A percentile compares a stretch with the other conserved stretches of the same genome.
Conservation (phyloP, 1,140 invertebrate genomes). For the Phocides pigmalion region DNA sequence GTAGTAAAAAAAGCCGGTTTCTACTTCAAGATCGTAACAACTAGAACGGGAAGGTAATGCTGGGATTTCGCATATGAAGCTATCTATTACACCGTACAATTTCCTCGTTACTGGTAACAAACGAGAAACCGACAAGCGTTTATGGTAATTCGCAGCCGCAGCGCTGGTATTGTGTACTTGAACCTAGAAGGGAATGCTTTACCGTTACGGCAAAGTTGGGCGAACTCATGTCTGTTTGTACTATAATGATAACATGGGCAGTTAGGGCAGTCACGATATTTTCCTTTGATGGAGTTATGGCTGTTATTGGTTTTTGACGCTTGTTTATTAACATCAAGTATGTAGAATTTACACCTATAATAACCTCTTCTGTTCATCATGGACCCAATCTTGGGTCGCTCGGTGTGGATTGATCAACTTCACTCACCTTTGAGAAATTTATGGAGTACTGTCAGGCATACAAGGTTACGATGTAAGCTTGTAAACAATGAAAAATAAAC, state of each 20-base stretch:
- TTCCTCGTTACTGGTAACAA: constrained; percentile 42
- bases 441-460: too few relatives aligned
- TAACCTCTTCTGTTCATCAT: too few relatives aligned
- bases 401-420: too few relatives aligned
- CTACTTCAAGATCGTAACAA: constrained; percentile 9
- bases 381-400: too few relatives aligned
- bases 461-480: too few relatives aligned
- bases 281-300: neutral
- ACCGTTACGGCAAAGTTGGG: constrained; percentile 46
- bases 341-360: too few relatives aligned
- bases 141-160: constrained; percentile 53
- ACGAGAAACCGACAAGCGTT: constrained; percentile 47
- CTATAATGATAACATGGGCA: constrained; percentile 12
- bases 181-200: constrained; percentile 40
- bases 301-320: too few relatives aligned
- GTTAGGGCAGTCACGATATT: constrained; percentile 12
- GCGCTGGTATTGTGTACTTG: constrained; percentile 29
- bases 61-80: constrained; percentile 24
- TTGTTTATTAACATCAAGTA: too few relatives aligned
- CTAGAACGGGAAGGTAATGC: constrained; percentile 11
- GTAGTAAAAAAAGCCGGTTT: neutral
- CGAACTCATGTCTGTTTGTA: constrained; percentile 29
- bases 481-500: too few relatives aligned
- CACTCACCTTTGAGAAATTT: too few relatives aligned
- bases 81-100: constrained; percentile 40